Conservation (phyloP, 2,113 vertebrate species). For the Gymnorhina tibicen region DNA sequence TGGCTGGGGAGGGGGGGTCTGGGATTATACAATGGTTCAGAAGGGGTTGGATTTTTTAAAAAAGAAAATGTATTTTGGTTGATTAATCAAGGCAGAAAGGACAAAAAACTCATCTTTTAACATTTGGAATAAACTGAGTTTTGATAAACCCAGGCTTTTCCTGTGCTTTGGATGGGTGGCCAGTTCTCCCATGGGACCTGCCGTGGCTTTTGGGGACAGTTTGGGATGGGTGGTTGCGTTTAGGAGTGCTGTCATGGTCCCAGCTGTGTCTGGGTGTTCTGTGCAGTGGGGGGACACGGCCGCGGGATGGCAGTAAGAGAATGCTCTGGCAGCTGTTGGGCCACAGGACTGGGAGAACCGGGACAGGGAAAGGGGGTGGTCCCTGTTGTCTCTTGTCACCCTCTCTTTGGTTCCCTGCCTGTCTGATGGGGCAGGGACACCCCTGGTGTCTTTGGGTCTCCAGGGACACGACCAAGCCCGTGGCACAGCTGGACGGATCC, state of each 20-base stretch:
- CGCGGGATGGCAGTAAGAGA: background rate
- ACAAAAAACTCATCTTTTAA: constrained; percentile 56
- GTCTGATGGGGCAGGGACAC: background rate
- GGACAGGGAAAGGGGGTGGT: background rate
- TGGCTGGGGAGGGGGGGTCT: background rate
- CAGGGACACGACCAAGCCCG: background rate
- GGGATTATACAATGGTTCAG: background rate
- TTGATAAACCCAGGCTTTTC: background rate
- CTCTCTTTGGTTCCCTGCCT: too few relatives aligned
- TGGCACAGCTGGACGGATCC: background rate
- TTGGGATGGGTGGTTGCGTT: rapidly evolving
- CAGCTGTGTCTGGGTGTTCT: rapidly evolving
- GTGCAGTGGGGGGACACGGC: background rate
- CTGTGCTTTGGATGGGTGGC: background rate
- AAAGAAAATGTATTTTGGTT: constrained; percentile 66
- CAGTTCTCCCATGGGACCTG: background rate
- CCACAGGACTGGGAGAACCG: too few relatives aligned
- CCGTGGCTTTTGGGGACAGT: too few relatives aligned
- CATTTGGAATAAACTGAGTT: constrained; percentile 74
- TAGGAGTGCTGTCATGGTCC: rapidly evolving
- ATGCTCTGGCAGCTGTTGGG: rapidly evolving
- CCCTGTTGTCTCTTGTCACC: rapidly evolving
- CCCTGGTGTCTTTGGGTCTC: background rate
- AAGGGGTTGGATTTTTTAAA: background rate
- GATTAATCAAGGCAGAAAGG: constrained; percentile 14